Percentiles rank a stretch among this genome's conserved stretches.
phyloP scores from a whole-genome alignment of 1,140 invertebrate species.

The Drosophila pallidifrons region DNA sequence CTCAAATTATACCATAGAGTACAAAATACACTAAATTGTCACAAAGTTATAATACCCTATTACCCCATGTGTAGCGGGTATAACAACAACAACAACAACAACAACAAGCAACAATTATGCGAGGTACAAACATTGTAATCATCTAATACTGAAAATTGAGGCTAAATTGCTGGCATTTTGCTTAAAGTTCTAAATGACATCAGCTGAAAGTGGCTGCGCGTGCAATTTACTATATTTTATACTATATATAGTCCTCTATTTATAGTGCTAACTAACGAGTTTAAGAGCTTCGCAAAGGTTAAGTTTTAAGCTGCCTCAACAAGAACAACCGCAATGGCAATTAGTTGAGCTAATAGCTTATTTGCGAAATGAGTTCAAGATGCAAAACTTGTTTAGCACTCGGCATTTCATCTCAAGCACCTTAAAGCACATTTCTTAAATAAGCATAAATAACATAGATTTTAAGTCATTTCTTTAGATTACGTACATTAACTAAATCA shows the following conservation, averaged over 20 bases:
- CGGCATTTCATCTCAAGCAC: background rate
- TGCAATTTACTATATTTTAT: background rate
- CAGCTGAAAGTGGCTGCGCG: constrained; percentile 7
- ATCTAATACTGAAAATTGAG: constrained; percentile 10
- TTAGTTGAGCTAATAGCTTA: background rate
- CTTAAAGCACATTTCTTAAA: too few relatives aligned
- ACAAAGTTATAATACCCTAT: too few relatives aligned
- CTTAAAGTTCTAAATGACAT: background rate
- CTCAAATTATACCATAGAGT: too few relatives aligned
- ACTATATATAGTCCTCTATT: too few relatives aligned
- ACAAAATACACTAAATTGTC: too few relatives aligned
- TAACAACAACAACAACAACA: constrained; percentile 34
- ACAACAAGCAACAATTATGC: constrained; percentile 36
- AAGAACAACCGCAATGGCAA: background rate
- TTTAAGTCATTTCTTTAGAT: too few relatives aligned
- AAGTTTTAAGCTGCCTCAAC: background rate
- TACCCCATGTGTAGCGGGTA: too few relatives aligned
- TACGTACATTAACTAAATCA: too few relatives aligned
- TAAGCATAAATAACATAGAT: too few relatives aligned
- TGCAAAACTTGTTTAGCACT: background rate
- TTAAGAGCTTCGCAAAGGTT: background rate
- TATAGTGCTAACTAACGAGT: background rate
- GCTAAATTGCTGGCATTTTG: background rate
- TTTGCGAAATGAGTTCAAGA: background rate
- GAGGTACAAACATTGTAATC: constrained; percentile 27